Base-by-base conservation (phyloP, 1,140 invertebrate species). In the Euura saliciscinereae region DNA sequence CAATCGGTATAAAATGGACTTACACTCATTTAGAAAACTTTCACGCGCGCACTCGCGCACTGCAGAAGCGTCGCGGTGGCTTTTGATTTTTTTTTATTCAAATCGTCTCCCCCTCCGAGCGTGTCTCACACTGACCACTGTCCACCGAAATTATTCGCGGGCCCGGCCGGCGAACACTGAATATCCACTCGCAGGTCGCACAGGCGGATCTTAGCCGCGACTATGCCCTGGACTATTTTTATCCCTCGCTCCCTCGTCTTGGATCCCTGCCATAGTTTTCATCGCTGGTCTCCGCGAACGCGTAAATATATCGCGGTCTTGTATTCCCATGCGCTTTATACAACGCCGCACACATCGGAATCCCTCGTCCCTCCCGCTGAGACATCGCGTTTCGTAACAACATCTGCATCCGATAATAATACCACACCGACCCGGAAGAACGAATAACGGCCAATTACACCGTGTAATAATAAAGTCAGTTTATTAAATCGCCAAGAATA, bases 181-280 rank as follows among this genome's bases (percentile, higher is more conserved):
- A n/a, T 51, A 7, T n/a, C 11, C 7, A 8, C 46, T 28, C 28
- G 28, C 28, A 28, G 28, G 28, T 28, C 46, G n/a, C 46, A 51
- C 46, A 8, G 7, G 46, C 7, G 46, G 46, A n/a, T 51, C 46
- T 51, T n/a, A 51, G 46, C 46, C 7, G 46, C 46, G 46, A 51
- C 46, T 7, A 7, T 51, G 7, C 7, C 46, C 46, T n/a, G 46
- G 46, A 51, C 46, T 51, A 51, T 51, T 51, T 51, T 51, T 51
- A 51, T 51, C 46, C 46, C 46, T 51, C 46, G 46, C 28, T 28
- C 28, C 28, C 28, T 28, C 70, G 73, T 78, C 28, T 82, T 86
- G 85, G 84, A 86, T 80, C 82, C 78, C 73, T 85, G 84, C 85
- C 85, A 86, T 79, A 81, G 78, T 80, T 81, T 83, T 75, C 78